These are phyloP conservation scores for Philereme transversata DNA, from an alignment of 2,888 invertebrate species.

Conservation along the genomic window DNA sequence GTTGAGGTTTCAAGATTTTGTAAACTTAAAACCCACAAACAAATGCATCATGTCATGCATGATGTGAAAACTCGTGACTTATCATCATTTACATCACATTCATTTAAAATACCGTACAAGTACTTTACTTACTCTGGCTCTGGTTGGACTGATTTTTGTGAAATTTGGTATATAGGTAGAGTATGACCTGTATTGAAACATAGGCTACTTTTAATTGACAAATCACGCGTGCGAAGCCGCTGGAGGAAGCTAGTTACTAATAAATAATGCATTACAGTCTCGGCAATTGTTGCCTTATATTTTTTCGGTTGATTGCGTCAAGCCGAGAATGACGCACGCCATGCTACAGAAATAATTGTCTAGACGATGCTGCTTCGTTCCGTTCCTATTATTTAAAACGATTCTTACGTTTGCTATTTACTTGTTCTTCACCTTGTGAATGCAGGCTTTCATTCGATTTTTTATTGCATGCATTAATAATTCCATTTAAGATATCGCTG, in stretches of 20 bases:
- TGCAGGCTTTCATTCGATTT: constrained; percentile 5
- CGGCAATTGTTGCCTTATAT: constrained; percentile 48
- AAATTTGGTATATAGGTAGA: too few relatives aligned
- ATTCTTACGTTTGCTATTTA: constrained; percentile 12
- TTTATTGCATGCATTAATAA: constrained; percentile 5
- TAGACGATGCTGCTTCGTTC: constrained; percentile 45
- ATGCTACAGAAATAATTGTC: constrained; percentile 64
- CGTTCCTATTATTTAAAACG: constrained; percentile 5
- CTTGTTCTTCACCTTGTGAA: constrained; percentile 12
- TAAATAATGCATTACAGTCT: constrained; percentile 20
- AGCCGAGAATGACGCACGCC: constrained; percentile 63
- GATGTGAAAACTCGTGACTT: too few relatives aligned
- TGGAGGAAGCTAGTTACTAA: not conserved
- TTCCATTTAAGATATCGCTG: not conserved
- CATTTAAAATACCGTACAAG: too few relatives aligned
- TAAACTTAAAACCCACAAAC: not conserved
- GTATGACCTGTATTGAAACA: too few relatives aligned
- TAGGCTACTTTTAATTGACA: too few relatives aligned
- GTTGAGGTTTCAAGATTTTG: not conserved
- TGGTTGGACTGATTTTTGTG: too few relatives aligned
- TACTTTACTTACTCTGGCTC: too few relatives aligned
- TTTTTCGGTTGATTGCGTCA: constrained; percentile 64
- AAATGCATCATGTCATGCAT: not conserved
- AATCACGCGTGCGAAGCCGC: too few relatives aligned
- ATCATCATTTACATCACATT: too few relatives aligned